phyloP scores from a whole-genome alignment of 30 jellyfish, hydroid and myxozoan species.

The Hydra vulgaris region DNA sequence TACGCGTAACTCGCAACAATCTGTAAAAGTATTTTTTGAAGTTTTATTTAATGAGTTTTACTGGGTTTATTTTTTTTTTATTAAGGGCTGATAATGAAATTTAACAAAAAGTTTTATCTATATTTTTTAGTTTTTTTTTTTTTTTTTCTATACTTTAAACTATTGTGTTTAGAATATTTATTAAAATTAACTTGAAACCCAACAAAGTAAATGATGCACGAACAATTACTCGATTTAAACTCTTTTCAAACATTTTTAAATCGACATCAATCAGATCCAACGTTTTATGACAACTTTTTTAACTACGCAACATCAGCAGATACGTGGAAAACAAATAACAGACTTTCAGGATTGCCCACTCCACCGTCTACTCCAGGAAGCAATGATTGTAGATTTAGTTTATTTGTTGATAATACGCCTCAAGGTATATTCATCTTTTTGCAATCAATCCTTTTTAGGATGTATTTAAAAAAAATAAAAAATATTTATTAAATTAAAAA shows the following conservation, averaged over 20 bases:
- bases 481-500: too few relatives aligned
- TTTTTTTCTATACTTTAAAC: not conserved
- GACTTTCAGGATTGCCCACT: constrained; percentile 33
- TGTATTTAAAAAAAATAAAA: too few relatives aligned
- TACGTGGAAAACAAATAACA: constrained; percentile 12
- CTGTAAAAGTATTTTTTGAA: too few relatives aligned
- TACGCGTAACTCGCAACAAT: too few relatives aligned
- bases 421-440: not conserved
- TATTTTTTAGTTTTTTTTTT: not conserved
- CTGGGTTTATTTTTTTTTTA: too few relatives aligned
- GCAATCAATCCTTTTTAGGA: not conserved
- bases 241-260: constrained; percentile 9
- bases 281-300: constrained; percentile 28
- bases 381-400: not conserved
- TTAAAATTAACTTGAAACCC: not conserved
- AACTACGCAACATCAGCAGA: constrained; percentile 18
- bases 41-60: too few relatives aligned
- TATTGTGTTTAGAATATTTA: too few relatives aligned
- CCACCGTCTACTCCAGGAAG: constrained; percentile 36
- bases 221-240: constrained; percentile 23
- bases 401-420: not conserved
- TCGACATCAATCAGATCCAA: constrained; percentile 20
- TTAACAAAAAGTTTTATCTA: too few relatives aligned
- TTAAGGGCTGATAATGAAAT: too few relatives aligned
- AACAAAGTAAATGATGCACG: constrained; percentile 9